Percentiles rank a stretch among this genome's conserved stretches.
Conservation (phyloP, 37 sponge, comb jelly and placozoan species). For the Hexactinellida sp. region DNA sequence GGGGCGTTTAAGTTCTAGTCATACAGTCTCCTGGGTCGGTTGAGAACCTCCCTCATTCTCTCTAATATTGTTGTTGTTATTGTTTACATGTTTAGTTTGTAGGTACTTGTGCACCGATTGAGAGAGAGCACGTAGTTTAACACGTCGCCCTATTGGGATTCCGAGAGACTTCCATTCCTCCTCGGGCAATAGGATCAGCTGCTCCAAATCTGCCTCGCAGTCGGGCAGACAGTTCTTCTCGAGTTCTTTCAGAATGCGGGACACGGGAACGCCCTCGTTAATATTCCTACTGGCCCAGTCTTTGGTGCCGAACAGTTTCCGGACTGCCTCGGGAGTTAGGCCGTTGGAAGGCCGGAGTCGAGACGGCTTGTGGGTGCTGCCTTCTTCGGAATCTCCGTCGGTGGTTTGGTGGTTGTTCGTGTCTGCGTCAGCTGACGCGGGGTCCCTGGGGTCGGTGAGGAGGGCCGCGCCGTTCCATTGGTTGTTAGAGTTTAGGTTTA, state of each 20-base stretch:
- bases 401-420: not conserved
- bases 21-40: not conserved
- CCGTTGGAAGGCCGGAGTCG: not conserved
- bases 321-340: not conserved
- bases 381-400: not conserved
- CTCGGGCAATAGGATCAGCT: conserved; percentile 44
- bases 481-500: not conserved
- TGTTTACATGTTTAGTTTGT: not conserved
- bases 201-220: conserved; percentile 39
- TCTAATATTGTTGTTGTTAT: not conserved
- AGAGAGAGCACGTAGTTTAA: not conserved
- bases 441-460: not conserved
- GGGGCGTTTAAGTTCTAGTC: not conserved
- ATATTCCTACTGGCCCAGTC: not conserved
- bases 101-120: not conserved
- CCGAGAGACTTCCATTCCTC: conserved; percentile 48
- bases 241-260: not conserved
- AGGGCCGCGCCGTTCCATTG: not conserved
- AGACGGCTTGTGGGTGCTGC: not conserved
- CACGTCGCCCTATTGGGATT: conserved; percentile 42
- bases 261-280: not conserved
- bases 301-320: not conserved
- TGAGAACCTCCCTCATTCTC: not conserved
- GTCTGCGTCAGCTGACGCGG: not conserved
- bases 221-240: conserved; percentile 25